Evolutionary conservation across 2,888 invertebrate species (phyloP).

Genomic region (Trissoscelio sp.): DNA sequence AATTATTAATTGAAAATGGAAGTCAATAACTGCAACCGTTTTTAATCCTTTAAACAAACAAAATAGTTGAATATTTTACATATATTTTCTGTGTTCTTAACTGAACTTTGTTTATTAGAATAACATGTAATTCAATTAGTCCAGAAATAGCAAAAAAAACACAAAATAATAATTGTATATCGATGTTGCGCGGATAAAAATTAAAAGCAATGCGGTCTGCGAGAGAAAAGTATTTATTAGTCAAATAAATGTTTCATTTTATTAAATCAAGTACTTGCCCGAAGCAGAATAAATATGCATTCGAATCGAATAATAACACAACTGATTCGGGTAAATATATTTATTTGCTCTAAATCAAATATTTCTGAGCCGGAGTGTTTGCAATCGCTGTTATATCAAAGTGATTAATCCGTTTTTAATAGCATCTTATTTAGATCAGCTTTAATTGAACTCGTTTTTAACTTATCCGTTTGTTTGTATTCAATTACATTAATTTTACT

Average conservation of each 20-base stretch:
- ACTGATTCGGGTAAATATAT: neutral
- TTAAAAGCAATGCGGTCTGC: neutral
- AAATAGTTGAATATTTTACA: too few species aligned
- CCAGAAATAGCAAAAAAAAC: too few species aligned
- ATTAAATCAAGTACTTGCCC: neutral
- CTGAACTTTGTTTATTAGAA: too few species aligned
- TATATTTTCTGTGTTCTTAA: too few species aligned
- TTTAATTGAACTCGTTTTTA: neutral
- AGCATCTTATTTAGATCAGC: neutral
- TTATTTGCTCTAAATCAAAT: conserved; percentile 1
- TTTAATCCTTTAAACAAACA: too few species aligned
- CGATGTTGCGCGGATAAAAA: neutral
- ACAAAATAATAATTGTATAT: too few species aligned
- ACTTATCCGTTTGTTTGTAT: neutral
- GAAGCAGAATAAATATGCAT: conserved; percentile 2
- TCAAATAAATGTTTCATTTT: neutral
- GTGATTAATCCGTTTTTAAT: neutral
- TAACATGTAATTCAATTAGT: too few species aligned
- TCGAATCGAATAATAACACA: neutral
- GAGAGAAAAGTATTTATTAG: neutral
- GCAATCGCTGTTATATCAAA: neutral
- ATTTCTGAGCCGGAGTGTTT: neutral
- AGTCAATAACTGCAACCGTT: too few species aligned
- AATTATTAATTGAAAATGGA: too few species aligned
- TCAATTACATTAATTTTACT: neutral